Evolutionary conservation across 2,113 vertebrate species (phyloP), one percentile per base, ranked within the genome.

Genomic region (Agelaius tricolor): DNA sequence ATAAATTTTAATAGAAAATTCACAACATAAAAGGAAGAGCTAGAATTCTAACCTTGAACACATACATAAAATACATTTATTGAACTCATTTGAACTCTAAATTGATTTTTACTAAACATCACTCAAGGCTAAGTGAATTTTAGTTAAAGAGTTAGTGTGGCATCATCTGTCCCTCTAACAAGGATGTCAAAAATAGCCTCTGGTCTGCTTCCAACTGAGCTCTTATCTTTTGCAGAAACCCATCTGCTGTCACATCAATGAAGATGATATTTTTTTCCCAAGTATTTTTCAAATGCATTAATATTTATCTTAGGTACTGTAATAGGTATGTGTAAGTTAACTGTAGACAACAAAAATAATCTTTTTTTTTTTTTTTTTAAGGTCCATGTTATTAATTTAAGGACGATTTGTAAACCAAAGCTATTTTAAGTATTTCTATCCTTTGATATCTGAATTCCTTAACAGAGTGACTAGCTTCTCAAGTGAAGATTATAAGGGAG

Each of bases 111-210:
- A 83, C 71, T 95, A 93, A 93, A 87, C 83, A 93, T 96, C 67
- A 87, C 95, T 96, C 61, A 91, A 93, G 90, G 91, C 88, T 91
- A 96, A 91, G 73, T 77, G 69, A 95, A 95, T 96, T 94, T 95
- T 92, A 85, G 91, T 92, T 96, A 81, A 94, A 90, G 89, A 95
- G 63, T 95, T 96, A 94, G 51, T 83, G 76, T 94, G 83, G 87
- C 73, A 97, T 97, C 94, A 96, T 96, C 93, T 97, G 89, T 96
- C 87, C 93, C 82, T 97, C 74, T 94, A 96, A 96, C 74, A 97
- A 87, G 81, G 41, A 93, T 84, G 68, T 96, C 93, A 96, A 65
- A 96, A 96, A 97, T 94, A 94, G 84, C 93, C 92, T 88, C 92
- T 92, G 93, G 94, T 97, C 78, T 92, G 57, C 91, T 94, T 97